phyloP scores from a whole-genome alignment of 2,113 vertebrate species.

The Chamaea fasciata region DNA sequence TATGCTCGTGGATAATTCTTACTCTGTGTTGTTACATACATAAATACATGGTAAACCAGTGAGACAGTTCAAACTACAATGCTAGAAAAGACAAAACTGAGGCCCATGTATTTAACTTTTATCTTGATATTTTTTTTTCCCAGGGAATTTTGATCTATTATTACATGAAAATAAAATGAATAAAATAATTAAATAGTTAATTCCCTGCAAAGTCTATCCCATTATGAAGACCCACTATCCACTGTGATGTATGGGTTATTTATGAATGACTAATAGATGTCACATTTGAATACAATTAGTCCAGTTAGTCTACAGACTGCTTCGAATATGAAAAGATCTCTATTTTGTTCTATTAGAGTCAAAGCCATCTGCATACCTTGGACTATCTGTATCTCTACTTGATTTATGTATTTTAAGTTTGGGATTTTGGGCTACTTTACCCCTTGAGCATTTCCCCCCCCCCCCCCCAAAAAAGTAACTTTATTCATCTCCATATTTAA shows the following conservation, averaged over 20 bases:
- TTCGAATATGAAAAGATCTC: neutral
- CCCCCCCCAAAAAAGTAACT: neutral
- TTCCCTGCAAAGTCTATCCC: neutral
- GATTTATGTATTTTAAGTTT: neutral
- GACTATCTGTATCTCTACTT: neutral
- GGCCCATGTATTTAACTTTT: neutral
- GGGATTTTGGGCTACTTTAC: neutral
- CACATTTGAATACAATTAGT: neutral
- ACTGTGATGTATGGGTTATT: neutral
- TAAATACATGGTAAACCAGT: neutral
- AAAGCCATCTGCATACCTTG: neutral
- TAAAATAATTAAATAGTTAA: neutral
- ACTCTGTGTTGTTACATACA: neutral
- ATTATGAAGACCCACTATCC: neutral
- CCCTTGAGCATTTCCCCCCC: neutral
- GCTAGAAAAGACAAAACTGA: neutral
- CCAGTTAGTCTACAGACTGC: neutral
- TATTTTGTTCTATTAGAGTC: neutral
- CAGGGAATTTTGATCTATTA: neutral
- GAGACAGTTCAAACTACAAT: neutral
- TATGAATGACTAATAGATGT: neutral
- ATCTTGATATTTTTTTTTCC: neutral
- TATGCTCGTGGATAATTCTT: neutral
- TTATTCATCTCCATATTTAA: neutral
- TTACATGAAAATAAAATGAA: neutral